Evolutionary conservation across 2,113 vertebrate species (phyloP), one percentile per base, ranked within the genome.

Genomic region (Haemorhous mexicanus): DNA sequence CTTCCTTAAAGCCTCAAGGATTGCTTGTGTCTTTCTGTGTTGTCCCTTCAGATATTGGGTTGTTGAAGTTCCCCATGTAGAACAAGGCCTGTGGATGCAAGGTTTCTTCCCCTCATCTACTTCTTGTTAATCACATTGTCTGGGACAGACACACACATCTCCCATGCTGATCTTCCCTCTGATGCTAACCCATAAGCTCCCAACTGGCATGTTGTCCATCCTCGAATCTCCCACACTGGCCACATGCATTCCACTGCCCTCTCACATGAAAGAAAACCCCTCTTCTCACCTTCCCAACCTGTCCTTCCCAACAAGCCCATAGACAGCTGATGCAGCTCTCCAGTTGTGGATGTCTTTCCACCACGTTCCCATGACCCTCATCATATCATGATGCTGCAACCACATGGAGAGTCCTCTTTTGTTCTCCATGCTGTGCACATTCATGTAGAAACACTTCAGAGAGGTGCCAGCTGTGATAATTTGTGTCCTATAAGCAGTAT

Each of bases 381-480:
- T 35, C 21, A 50, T 44, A 58, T 32, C 58, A 30, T 43, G 56
- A 28, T 1, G 11, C 27, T 70, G 43, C 74, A 79, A 3, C 27
- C 1, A 1, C 2, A 2, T 44, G 37, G 37, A 62, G 50, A 39
- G 37, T 76, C 46, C 30, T 64, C 0, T 0, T 47, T 78, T 94
- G 20, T 47, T 90, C 76, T 56, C 63, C 43, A 2, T 43, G 43
- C 50, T 69, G 26, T 62, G 64, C n/a, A 39, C 9, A 4, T 81
- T 66, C 50, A 14, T 37, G 8, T 58, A 44, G 13, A 56, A 62
- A 33, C 39, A 39, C 7, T 67, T 89, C 50, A 81, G 80, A 84
- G 59, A 39, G n/a, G 18, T 74, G 19, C 35, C 59, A 67, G 26
- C 73, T 91, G 22, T 53, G 50, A 58, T 74, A 37, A 73, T 49